phyloP scores from a whole-genome alignment of 2,797 vertebrate species.

The Rhabdophis nuchalis region DNA sequence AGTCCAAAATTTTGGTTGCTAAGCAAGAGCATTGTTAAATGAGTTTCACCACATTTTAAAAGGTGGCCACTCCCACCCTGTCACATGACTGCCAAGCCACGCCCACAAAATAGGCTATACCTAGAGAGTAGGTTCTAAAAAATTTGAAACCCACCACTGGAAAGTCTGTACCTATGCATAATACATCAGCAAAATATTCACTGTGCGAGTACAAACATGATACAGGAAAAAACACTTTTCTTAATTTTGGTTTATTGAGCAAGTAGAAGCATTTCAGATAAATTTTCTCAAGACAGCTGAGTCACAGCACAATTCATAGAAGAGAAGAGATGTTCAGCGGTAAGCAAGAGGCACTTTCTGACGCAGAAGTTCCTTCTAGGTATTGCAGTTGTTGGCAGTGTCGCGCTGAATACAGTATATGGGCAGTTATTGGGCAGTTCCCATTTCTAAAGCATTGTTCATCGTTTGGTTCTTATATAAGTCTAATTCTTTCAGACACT shows the following conservation, averaged over 20 bases:
- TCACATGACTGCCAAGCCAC: too few species aligned
- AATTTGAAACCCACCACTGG: too few species aligned
- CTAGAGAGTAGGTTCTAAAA: too few species aligned
- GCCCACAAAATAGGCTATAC: too few species aligned
- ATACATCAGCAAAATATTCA: neutral
- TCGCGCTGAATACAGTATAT: neutral
- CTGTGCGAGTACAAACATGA: neutral
- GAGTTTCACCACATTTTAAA: too few species aligned
- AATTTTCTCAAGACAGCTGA: neutral
- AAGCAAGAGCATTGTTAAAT: too few species aligned
- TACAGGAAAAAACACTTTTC: neutral
- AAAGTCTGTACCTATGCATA: neutral
- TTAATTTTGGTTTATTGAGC: constrained; percentile 12
- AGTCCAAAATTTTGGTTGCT: too few species aligned
- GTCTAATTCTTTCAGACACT: neutral
- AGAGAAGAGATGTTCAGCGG: neutral
- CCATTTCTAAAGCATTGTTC: neutral
- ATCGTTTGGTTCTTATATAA: neutral
- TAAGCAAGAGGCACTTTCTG: neutral
- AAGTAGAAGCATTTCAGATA: neutral
- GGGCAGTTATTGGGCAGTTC: neutral
- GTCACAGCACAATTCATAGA: neutral
- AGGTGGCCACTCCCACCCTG: too few species aligned
- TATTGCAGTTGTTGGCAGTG: neutral
- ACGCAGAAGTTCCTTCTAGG: neutral